Conservation (phyloP, 2,797 vertebrate genomes). For the Buphagus erythrorhynchus region DNA sequence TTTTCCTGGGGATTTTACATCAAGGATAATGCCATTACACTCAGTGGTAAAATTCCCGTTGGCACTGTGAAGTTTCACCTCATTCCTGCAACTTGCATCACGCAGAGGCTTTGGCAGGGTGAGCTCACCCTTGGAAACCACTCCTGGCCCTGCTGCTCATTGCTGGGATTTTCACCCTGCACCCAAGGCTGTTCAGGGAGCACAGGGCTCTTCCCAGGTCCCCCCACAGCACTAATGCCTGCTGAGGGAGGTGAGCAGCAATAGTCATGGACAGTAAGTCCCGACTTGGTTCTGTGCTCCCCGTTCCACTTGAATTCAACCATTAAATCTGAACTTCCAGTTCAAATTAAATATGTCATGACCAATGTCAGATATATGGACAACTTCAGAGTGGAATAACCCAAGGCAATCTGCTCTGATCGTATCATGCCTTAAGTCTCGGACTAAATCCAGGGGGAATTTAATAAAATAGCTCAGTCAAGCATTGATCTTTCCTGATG, state of each 20-base stretch:
- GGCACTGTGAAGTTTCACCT: neutral
- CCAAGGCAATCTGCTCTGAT: constrained; percentile 77
- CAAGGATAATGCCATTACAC: neutral
- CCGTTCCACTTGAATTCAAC: constrained; percentile 74
- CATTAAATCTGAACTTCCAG: constrained; percentile 76
- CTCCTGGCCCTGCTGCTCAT: neutral
- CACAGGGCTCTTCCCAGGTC: neutral
- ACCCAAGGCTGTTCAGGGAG: neutral
- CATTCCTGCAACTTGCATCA: neutral
- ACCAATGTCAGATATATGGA: constrained; percentile 77
- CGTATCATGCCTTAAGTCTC: constrained; percentile 70
- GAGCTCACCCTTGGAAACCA: neutral
- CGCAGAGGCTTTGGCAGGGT: neutral
- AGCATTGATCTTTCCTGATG: constrained; percentile 73
- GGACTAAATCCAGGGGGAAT: constrained; percentile 64
- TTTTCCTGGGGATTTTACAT: neutral
- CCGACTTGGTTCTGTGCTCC: constrained; percentile 59
- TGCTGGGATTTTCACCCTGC: neutral
- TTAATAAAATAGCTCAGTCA: constrained; percentile 75
- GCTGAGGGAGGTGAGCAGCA: constrained; percentile 38
- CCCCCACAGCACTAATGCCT: neutral
- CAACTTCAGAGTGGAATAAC: constrained; percentile 76
- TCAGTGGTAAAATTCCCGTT: neutral
- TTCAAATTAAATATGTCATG: constrained; percentile 77
- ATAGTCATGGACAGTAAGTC: constrained; percentile 67